Conservation (phyloP, 2,797 vertebrate genomes). For the Anolis apletophallus region DNA sequence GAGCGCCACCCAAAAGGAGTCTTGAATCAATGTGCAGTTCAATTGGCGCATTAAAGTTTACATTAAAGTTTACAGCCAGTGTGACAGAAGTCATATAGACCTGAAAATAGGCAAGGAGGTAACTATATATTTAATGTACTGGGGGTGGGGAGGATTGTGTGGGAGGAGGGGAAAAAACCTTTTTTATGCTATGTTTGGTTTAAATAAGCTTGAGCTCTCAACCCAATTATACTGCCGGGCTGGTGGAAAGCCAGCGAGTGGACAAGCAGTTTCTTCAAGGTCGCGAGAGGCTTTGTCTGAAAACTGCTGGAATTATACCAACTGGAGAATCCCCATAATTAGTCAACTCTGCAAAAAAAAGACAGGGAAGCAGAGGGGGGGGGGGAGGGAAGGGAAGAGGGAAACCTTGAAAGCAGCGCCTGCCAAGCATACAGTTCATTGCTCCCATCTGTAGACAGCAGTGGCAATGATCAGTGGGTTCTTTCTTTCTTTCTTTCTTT, state of each 20-base stretch:
- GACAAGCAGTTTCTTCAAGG: not conserved
- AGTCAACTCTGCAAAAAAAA: not conserved
- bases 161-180: not conserved
- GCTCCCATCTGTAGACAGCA: conserved; percentile 32
- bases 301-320: conserved; percentile 32
- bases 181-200: conserved; percentile 59
- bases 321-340: conserved; percentile 13
- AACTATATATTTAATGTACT: conserved; percentile 56
- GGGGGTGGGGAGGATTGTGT: not conserved
- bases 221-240: conserved; percentile 15
- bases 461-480: conserved; percentile 34
- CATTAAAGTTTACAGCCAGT: conserved; percentile 28
- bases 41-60: not conserved
- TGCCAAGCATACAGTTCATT: not conserved
- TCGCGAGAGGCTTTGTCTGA: conserved; percentile 15
- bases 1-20: conserved; percentile 12
- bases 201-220: conserved; percentile 50
- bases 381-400: too few relatives aligned
- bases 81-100: conserved; percentile 33
- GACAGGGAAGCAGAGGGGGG: not conserved
- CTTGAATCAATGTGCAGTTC: conserved; percentile 17
- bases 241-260: conserved; percentile 27
- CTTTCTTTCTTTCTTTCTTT: not conserved
- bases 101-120: conserved; percentile 58
- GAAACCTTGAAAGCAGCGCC: conserved; percentile 15